Conservation (phyloP, 2,113 vertebrate species). For the Petrocephalus zakoni region DNA sequence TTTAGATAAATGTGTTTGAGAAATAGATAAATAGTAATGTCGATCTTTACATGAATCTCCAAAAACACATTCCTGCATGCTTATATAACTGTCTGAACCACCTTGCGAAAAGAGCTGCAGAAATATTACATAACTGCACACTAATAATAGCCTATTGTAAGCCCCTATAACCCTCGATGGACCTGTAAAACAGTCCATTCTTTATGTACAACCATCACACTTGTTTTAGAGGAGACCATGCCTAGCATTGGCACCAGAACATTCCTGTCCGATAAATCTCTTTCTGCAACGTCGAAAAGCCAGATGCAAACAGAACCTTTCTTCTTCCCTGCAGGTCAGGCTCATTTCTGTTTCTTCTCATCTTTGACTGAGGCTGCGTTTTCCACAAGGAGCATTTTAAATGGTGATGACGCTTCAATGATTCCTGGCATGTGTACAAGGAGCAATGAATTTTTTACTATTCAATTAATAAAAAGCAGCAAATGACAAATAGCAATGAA, state of each 20-base stretch:
- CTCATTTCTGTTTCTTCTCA: background rate
- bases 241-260: background rate
- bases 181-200: background rate
- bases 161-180: background rate
- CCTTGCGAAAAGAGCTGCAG: background rate
- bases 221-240: background rate
- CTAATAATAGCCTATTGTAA: constrained; percentile 14
- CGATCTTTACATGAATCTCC: background rate
- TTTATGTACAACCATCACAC: background rate
- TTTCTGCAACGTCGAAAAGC: background rate
- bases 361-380: background rate
- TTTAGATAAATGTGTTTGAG: background rate
- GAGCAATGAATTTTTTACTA: background rate
- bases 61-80: background rate
- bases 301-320: background rate
- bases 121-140: background rate
- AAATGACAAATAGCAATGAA: background rate
- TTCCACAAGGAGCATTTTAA: background rate
- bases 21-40: background rate
- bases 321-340: background rate
- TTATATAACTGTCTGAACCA: constrained; percentile 17
- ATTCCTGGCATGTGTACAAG: background rate
- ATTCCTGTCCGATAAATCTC: background rate
- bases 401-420: background rate
- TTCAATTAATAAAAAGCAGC: background rate